phyloP scores from a whole-genome alignment of 1,140 invertebrate species.

The Argopecten irradians region DNA sequence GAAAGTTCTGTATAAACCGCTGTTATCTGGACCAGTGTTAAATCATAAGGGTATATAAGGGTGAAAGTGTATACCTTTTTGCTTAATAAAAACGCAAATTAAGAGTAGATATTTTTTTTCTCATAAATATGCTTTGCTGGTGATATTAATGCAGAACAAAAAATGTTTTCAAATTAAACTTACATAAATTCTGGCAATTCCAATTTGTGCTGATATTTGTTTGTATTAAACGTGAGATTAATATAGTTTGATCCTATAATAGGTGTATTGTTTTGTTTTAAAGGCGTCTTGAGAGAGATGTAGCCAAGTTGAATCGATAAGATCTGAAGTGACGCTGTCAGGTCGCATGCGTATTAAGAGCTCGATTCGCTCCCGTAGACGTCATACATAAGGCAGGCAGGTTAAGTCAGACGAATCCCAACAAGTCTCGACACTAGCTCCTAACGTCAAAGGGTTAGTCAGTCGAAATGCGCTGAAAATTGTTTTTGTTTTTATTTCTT shows the following conservation, averaged over 20 bases:
- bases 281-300: background rate
- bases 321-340: background rate
- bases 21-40: background rate
- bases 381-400: background rate
- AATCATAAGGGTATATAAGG: background rate
- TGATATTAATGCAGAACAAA: too few relatives aligned
- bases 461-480: slow-evolving; percentile 10
- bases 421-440: background rate
- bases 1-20: background rate
- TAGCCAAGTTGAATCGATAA: background rate
- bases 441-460: slow-evolving; percentile 10
- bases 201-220: background rate
- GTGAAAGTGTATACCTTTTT: background rate
- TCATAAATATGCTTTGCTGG: too few relatives aligned
- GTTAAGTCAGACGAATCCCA: background rate
- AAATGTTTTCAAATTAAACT: too few relatives aligned
- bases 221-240: background rate
- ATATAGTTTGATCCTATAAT: background rate
- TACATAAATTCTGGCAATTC: too few relatives aligned
- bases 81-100: background rate
- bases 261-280: background rate
- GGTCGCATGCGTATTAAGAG: background rate
- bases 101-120: too few relatives aligned
- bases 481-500: slow-evolving; percentile 23
- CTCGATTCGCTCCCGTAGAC: slow-evolving; percentile 13